Conservation (phyloP, 2,797 vertebrate genomes). For the Chiroxiphia lanceolata region DNA sequence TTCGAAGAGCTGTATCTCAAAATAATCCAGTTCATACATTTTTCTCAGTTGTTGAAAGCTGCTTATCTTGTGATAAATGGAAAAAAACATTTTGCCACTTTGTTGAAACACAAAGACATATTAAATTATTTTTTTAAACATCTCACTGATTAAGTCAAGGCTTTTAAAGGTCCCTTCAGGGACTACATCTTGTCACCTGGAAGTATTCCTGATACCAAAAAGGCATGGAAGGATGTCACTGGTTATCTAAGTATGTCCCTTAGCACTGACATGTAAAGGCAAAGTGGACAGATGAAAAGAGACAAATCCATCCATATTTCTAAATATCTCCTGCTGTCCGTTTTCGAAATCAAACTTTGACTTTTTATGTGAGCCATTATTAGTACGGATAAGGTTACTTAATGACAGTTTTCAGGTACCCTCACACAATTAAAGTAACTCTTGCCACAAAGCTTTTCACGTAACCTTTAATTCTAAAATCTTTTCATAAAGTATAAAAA, state of each 20-base stretch:
- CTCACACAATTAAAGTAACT: not conserved
- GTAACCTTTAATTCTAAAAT: not conserved
- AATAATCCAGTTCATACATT: not conserved
- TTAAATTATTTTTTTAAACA: not conserved
- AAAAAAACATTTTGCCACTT: not conserved
- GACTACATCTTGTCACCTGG: not conserved
- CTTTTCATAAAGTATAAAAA: not conserved
- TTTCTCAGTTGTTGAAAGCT: not conserved
- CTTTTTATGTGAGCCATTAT: not conserved
- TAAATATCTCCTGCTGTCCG: not conserved
- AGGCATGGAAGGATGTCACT: not conserved
- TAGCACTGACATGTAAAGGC: not conserved
- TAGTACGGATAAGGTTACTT: not conserved
- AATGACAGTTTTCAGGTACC: not conserved
- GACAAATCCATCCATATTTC: not conserved
- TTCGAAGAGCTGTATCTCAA: not conserved
- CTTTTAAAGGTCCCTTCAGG: not conserved
- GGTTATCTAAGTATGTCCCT: not conserved
- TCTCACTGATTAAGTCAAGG: not conserved
- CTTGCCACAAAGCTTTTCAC: not conserved
- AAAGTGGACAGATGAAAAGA: not conserved
- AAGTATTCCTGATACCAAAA: not conserved
- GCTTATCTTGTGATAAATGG: not conserved
- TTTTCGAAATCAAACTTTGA: not conserved
- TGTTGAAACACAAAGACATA: not conserved